Evolutionary conservation across 2,113 vertebrate species (phyloP).

Genomic region (Microtus montanus): DNA sequence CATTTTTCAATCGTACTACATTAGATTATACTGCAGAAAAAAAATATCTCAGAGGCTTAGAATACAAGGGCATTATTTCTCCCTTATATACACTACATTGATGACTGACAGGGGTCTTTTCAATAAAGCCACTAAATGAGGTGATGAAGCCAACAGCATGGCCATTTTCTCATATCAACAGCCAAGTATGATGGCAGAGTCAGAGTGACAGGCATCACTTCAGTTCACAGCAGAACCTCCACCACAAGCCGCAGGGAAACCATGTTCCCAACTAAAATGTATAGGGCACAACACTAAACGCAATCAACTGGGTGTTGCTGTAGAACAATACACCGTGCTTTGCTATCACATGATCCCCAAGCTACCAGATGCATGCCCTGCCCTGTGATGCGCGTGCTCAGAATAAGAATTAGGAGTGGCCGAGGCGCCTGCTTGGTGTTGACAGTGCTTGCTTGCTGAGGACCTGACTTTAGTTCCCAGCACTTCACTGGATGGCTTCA

Average conservation of each 20-base stretch:
- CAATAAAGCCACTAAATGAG: not conserved
- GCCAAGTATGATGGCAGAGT: not conserved
- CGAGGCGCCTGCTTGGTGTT: too few relatives aligned
- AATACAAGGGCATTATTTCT: not conserved
- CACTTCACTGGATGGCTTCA: too few relatives aligned
- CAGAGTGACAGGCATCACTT: not conserved
- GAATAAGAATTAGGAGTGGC: not conserved
- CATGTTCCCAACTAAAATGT: not conserved
- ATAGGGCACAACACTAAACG: not conserved
- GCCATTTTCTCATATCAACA: not conserved
- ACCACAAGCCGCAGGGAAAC: not conserved
- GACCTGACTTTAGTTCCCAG: not conserved
- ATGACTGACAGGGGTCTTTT: not conserved
- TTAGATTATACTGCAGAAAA: not conserved
- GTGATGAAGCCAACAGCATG: not conserved
- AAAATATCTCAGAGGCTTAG: not conserved
- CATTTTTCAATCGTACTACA: not conserved
- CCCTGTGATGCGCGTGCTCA: not conserved
- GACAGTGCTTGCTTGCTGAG: not conserved
- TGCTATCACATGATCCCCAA: not conserved
- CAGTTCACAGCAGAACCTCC: not conserved
- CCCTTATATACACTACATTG: not conserved
- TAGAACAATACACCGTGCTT: not conserved
- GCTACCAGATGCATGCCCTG: not conserved
- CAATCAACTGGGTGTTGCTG: not conserved